A percentile compares a stretch with the other conserved stretches of the same genome.
Evolutionary conservation across 2,113 vertebrate genomes (phyloP).

Genomic region (Penelope pileata): DNA sequence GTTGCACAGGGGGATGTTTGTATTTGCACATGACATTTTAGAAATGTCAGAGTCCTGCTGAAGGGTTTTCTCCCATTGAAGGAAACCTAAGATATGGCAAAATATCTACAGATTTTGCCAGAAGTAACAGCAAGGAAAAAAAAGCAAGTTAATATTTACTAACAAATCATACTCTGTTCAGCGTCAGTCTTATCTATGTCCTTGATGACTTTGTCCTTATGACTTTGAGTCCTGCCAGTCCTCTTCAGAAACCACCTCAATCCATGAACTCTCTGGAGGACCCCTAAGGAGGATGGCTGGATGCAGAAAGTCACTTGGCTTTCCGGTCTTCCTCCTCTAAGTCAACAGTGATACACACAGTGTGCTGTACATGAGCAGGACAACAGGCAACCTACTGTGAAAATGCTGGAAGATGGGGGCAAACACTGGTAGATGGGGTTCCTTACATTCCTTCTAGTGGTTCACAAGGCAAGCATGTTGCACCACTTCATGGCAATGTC

Average conservation of each 20-base stretch:
- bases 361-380: fast-evolving
- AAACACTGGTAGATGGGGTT: not conserved
- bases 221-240: not conserved
- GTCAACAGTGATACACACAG: fast-evolving
- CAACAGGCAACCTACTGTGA: not conserved
- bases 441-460: not conserved
- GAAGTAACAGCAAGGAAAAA: not conserved
- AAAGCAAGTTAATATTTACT: not conserved
- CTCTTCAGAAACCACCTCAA: not conserved
- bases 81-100: not conserved
- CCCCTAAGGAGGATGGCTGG: fast-evolving
- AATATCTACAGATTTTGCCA: not conserved
- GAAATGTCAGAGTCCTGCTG: not conserved
- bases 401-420: not conserved
- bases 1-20: not conserved
- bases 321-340: not conserved
- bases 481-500: not conserved
- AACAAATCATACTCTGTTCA: not conserved
- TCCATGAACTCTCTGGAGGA: not conserved
- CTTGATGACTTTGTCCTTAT: too few species aligned
- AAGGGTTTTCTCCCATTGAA: not conserved
- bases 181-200: not conserved
- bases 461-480: not conserved
- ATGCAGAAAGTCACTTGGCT: not conserved
- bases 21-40: not conserved